A percentile compares a stretch with the other conserved stretches of the same genome.
These are phyloP conservation scores for Synchiropus splendidus DNA, from an alignment of 2,113 vertebrate species.

Conservation along the genomic window DNA sequence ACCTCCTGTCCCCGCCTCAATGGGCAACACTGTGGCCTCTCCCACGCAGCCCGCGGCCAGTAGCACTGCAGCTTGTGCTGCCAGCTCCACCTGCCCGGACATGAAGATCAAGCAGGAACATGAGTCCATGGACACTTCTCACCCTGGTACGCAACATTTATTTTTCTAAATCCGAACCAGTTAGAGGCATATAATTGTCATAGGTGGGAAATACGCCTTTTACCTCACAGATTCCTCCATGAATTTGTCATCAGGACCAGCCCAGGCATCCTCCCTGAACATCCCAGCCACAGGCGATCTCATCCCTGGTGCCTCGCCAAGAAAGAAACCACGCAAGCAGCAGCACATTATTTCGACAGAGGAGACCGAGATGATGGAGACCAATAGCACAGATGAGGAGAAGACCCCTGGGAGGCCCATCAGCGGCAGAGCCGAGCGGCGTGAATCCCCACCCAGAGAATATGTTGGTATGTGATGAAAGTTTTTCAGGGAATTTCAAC, in stretches of 20 bases:
- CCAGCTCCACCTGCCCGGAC: conserved; percentile 75
- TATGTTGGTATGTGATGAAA: conserved; percentile 86
- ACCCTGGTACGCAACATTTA: conserved; percentile 34
- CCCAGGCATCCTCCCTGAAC: conserved; percentile 73
- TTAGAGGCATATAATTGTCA: too few species aligned
- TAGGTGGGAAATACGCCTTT: too few species aligned
- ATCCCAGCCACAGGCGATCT: conserved; percentile 75
- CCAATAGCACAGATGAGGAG: conserved; percentile 96
- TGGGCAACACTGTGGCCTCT: conserved; percentile 76
- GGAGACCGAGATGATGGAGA: conserved; percentile 97
- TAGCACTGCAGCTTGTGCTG: conserved; percentile 71
- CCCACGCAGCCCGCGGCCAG: conserved; percentile 76
- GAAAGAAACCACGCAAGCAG: conserved; percentile 97
- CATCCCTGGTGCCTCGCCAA: conserved; percentile 86
- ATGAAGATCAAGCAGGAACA: conserved; percentile 88
- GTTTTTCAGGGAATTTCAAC: too few species aligned
- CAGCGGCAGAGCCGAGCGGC: conserved; percentile 78
- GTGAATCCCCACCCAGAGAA: conserved; percentile 91
- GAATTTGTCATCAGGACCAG: conserved; percentile 44
- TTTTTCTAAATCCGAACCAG: too few species aligned
- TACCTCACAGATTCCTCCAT: conserved; percentile 37
- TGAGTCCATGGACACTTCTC: conserved; percentile 77
- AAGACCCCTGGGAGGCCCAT: conserved; percentile 77
- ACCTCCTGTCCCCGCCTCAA: conserved; percentile 68
- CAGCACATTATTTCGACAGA: conserved; percentile 96